These are phyloP conservation scores for Megalops cyprinoides DNA, from an alignment of 2,797 vertebrate species.

Conservation along the genomic window DNA sequence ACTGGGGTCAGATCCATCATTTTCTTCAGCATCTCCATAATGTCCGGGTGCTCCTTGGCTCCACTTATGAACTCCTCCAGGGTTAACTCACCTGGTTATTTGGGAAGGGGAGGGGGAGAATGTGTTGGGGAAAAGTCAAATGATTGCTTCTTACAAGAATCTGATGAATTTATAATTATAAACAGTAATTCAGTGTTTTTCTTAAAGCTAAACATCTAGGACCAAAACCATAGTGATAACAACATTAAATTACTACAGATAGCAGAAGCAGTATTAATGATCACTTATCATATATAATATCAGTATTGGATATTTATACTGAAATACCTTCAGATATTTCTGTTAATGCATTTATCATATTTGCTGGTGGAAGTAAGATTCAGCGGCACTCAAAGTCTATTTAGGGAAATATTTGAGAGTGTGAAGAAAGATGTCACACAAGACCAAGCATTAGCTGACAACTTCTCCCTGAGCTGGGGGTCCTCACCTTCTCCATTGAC, in stretches of 20 bases:
- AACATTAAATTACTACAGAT: not conserved
- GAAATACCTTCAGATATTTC: too few relatives aligned
- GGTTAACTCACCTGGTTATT: slow-evolving; percentile 71
- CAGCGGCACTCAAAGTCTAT: too few relatives aligned
- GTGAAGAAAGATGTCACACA: not conserved
- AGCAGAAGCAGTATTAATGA: not conserved
- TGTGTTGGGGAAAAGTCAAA: not conserved
- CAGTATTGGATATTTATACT: not conserved
- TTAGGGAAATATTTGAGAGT: not conserved
- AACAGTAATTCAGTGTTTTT: not conserved
- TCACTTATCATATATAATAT: too few relatives aligned
- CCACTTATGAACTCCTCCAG: slow-evolving; percentile 77
- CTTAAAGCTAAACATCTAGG: not conserved
- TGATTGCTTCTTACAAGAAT: too few relatives aligned
- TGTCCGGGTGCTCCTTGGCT: slow-evolving; percentile 69
- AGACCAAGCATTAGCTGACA: not conserved
- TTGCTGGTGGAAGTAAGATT: not conserved
- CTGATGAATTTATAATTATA: not conserved
- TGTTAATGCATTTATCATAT: not conserved
- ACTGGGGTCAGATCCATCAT: slow-evolving; percentile 78
- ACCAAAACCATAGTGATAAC: not conserved
- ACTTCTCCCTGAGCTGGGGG: not conserved
- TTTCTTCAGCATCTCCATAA: slow-evolving; percentile 73
- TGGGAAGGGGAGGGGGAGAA: not conserved
- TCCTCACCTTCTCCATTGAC: slow-evolving; percentile 72